Evolutionary conservation across 2,113 vertebrate species (phyloP).

Genomic region (Ceyx margarethae): DNA sequence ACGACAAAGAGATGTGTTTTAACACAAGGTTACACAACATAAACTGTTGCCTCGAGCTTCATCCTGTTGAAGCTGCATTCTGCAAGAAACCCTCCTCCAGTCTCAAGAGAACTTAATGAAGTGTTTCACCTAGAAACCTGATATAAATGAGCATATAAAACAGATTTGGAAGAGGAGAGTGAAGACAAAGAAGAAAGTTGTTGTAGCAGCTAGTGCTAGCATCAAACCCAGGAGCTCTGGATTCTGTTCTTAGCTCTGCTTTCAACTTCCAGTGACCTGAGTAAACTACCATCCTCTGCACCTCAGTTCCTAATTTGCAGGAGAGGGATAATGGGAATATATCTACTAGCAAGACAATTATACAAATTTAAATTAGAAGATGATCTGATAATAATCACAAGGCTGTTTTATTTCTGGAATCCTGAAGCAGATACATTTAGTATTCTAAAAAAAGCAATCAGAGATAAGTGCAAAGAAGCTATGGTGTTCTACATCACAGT

Average conservation of each 20-base stretch:
- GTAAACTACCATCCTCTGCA: neutral
- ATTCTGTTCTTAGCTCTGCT: neutral
- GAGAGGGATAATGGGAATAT: neutral
- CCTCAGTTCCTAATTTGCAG: neutral
- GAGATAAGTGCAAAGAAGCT: neutral
- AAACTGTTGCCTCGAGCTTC: neutral
- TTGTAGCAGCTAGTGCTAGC: neutral
- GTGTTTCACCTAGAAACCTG: neutral
- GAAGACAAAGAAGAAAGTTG: neutral
- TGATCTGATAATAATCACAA: neutral
- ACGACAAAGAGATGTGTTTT: neutral
- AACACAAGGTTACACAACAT: constrained; percentile 13
- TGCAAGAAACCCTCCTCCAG: neutral
- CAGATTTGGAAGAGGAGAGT: neutral
- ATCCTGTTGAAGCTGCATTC: neutral
- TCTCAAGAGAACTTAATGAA: neutral
- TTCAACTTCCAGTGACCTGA: neutral
- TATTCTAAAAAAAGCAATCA: neutral
- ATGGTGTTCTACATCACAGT: neutral
- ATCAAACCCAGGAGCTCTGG: neutral
- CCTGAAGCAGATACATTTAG: neutral
- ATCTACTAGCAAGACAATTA: neutral
- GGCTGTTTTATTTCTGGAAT: neutral
- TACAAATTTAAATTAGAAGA: neutral
- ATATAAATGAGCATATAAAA: neutral